Evolutionary conservation across 2,888 invertebrate species (phyloP).

Genomic region (Drosophila paracracens): DNA sequence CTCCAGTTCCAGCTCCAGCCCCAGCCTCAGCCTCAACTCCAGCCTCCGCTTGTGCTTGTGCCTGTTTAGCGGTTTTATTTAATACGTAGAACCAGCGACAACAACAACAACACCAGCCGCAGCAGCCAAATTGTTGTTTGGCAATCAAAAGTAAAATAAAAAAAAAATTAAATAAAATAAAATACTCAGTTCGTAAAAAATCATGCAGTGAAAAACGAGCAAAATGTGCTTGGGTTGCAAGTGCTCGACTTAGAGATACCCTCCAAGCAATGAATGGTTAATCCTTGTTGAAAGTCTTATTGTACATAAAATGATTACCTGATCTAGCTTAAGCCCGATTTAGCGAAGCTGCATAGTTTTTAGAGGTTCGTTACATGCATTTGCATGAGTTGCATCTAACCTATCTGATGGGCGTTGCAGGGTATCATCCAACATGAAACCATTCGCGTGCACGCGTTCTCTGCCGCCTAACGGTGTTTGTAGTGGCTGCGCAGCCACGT

Average conservation of each 20-base stretch:
- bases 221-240: constrained; percentile 7
- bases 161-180: constrained; percentile 44
- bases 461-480: constrained; percentile 72
- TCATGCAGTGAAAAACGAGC: constrained; percentile 29
- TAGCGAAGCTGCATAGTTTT: neutral
- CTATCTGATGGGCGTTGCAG: constrained; percentile 5
- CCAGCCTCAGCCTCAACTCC: constrained; percentile 2
- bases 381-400: neutral
- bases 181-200: constrained; percentile 15
- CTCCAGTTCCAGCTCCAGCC: constrained; percentile 13
- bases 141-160: constrained; percentile 68
- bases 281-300: neutral
- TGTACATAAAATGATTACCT: neutral
- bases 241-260: constrained; percentile 9
- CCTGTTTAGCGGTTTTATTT: constrained; percentile 63
- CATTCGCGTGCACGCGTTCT: constrained; percentile 67
- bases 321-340: neutral
- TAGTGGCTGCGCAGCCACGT: constrained; percentile 62
- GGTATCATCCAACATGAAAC: constrained; percentile 58
- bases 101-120: constrained; percentile 26
- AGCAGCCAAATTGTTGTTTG: constrained; percentile 71
- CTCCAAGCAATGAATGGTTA: neutral
- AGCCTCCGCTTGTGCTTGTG: constrained; percentile 30
- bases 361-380: neutral
- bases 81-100: constrained; percentile 63